phyloP scores from a whole-genome alignment of 2,888 invertebrate species.

The Leptinotarsa juncta region DNA sequence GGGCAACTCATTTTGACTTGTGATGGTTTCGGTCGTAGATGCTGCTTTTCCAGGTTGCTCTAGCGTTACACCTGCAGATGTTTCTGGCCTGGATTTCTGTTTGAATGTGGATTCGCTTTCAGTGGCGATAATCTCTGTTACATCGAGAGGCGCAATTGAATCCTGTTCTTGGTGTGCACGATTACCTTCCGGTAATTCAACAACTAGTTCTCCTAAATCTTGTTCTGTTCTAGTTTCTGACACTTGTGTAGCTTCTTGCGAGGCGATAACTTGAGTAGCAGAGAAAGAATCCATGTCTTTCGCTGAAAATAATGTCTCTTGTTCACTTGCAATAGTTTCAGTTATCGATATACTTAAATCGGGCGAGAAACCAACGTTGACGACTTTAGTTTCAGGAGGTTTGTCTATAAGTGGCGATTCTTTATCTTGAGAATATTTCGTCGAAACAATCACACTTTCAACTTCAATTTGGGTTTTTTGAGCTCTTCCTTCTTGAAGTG shows the following conservation, averaged over 20 bases:
- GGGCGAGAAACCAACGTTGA: conserved; percentile 64
- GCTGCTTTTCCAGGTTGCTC: conserved; percentile 55
- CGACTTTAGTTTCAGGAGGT: conserved; percentile 62
- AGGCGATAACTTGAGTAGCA: conserved; percentile 53
- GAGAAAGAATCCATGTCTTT: conserved; percentile 48
- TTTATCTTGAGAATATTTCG: conserved; percentile 67
- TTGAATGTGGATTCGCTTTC: conserved; percentile 48
- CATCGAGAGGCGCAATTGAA: conserved; percentile 43
- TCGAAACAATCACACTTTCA: conserved; percentile 67
- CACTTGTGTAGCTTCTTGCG: conserved; percentile 59
- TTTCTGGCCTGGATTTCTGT: conserved; percentile 41
- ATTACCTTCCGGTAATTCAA: conserved; percentile 45
- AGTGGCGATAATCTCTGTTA: conserved; percentile 48
- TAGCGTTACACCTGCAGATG: conserved; percentile 56
- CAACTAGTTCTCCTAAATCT: conserved; percentile 47
- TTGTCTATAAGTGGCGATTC: conserved; percentile 60
- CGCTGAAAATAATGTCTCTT: conserved; percentile 55
- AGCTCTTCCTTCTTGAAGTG: conserved; percentile 45
- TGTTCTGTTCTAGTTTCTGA: conserved; percentile 53
- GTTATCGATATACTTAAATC: conserved; percentile 61
- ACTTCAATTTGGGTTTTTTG: conserved; percentile 60
- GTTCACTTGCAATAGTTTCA: conserved; percentile 62
- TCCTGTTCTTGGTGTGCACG: conserved; percentile 49
- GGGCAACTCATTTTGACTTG: conserved; percentile 61
- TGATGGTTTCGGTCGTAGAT: conserved; percentile 60